These are phyloP conservation scores for Isichthys henryi DNA, from an alignment of 2,113 vertebrate genomes.

Conservation along the genomic window DNA sequence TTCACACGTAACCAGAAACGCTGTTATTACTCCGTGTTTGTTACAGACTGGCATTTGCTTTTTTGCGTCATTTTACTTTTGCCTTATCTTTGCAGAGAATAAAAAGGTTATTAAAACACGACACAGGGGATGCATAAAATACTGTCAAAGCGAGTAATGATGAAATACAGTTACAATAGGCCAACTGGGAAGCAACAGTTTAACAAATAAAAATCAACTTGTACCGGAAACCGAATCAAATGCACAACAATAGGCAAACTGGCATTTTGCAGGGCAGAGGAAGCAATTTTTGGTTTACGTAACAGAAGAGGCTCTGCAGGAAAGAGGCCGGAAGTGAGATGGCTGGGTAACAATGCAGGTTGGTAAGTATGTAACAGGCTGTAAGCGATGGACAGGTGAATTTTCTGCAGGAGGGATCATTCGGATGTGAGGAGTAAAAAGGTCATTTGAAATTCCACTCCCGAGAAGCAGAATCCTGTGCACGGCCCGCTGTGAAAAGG, in stretches of 20 bases:
- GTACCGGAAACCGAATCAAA: not conserved
- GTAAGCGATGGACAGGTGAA: not conserved
- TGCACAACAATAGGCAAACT: not conserved
- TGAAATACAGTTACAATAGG: not conserved
- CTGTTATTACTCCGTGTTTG: not conserved
- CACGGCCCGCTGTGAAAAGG: slow-evolving; percentile 66
- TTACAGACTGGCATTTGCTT: not conserved
- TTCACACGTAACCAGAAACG: not conserved
- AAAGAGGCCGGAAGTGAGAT: not conserved
- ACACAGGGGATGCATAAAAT: not conserved
- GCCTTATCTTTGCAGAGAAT: not conserved
- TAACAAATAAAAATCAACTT: not conserved
- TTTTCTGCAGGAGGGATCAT: not conserved
- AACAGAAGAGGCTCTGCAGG: not conserved
- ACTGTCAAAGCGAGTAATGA: not conserved
- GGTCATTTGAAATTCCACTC: slow-evolving; percentile 56
- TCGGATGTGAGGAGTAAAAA: slow-evolving; percentile 53
- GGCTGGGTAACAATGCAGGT: not conserved
- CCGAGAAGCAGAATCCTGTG: slow-evolving; percentile 62
- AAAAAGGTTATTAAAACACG: not conserved
- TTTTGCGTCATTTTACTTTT: not conserved
- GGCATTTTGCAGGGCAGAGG: not conserved
- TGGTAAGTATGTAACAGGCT: not conserved
- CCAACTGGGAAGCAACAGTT: not conserved
- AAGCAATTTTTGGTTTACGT: not conserved